Evolutionary conservation across 2,113 vertebrate genomes (phyloP).

Genomic region (Aptenodytes patagonicus): DNA sequence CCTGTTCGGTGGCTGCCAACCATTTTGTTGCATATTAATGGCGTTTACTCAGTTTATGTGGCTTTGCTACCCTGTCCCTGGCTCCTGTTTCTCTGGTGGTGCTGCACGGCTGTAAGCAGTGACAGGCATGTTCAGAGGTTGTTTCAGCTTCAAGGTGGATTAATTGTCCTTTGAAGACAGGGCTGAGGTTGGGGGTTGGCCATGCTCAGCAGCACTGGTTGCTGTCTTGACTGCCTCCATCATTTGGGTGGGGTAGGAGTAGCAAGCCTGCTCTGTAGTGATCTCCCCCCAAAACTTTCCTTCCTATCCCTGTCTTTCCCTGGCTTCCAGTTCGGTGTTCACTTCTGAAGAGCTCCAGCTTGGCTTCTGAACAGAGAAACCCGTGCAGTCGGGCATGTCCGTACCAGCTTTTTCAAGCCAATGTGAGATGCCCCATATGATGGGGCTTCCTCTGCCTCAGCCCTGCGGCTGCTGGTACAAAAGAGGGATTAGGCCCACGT

Average conservation of each 20-base stretch:
- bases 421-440: background rate
- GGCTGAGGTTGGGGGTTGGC: background rate
- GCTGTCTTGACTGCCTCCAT: background rate
- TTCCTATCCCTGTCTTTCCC: background rate
- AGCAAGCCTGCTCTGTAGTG: background rate
- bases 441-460: background rate
- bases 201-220: background rate
- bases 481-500: background rate
- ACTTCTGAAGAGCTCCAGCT: background rate
- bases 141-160: background rate
- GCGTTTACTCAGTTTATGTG: background rate
- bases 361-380: background rate
- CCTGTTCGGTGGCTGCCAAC: background rate
- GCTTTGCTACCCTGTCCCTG: background rate
- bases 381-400: rapidly evolving
- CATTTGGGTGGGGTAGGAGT: background rate
- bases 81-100: background rate
- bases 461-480: background rate
- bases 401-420: background rate
- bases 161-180: background rate
- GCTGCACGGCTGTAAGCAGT: background rate
- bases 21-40: background rate
- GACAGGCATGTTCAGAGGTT: background rate
- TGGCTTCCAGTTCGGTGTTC: background rate
- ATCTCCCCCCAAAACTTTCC: background rate